These are phyloP conservation scores for Unio pictorum DNA, from an alignment of 2,888 invertebrate genomes.

Conservation along the genomic window DNA sequence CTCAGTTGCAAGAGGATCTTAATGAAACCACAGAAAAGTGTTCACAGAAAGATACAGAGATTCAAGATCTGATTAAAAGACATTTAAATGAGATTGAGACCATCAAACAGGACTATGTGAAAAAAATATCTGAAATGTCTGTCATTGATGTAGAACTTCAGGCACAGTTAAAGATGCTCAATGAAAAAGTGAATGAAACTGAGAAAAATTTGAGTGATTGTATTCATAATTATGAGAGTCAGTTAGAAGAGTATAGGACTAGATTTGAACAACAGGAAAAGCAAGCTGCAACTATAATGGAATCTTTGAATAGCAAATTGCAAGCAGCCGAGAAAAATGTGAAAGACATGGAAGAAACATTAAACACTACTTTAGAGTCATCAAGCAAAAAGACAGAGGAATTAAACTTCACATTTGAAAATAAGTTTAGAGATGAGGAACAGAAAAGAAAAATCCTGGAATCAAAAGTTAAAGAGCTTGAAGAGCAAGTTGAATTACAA, in stretches of 20 bases:
- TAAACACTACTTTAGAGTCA: too few relatives aligned
- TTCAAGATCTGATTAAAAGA: slow-evolving; percentile 9
- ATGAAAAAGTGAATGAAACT: slow-evolving; percentile 52
- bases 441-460: slow-evolving; percentile 11
- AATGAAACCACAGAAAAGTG: slow-evolving; percentile 25
- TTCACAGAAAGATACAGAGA: slow-evolving; percentile 22
- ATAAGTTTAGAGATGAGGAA: slow-evolving; percentile 49
- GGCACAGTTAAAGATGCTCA: slow-evolving; percentile 49
- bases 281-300: background rate
- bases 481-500: slow-evolving; percentile 24
- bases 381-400: slow-evolving; percentile 29
- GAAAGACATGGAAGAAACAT: slow-evolving; percentile 14
- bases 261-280: slow-evolving; percentile 46
- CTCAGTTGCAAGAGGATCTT: slow-evolving; percentile 31
- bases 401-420: slow-evolving; percentile 39
- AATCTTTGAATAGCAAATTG: too few relatives aligned
- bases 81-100: slow-evolving; percentile 16
- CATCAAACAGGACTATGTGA: slow-evolving; percentile 40
- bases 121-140: slow-evolving; percentile 40
- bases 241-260: slow-evolving; percentile 49
- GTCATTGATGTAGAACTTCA: slow-evolving; percentile 59
- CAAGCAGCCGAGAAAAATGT: slow-evolving; percentile 19
- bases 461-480: slow-evolving; percentile 35
- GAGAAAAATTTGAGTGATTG: slow-evolving; percentile 61
- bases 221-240: slow-evolving; percentile 58